Base-by-base conservation (phyloP, 1,140 invertebrate genomes). In the Parapsyche elsis region DNA sequence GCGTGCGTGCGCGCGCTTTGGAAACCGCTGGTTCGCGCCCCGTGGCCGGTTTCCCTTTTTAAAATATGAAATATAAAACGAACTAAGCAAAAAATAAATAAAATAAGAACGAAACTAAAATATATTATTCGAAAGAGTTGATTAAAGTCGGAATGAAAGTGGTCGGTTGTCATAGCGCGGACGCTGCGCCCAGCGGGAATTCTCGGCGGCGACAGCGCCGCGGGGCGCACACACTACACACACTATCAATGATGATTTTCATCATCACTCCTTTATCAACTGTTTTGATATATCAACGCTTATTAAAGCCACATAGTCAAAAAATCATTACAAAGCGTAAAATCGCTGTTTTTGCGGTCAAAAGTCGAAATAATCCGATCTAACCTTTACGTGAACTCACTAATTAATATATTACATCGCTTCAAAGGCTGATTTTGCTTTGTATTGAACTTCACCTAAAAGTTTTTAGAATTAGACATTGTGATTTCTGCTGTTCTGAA, bases 141-240 rank as follows among this genome's bases (percentile, higher is more conserved):
- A 82, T 82, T 82, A 82, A 80, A 80, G 81, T 79, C 78, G 80
- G 79, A 79, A 82, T 80, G 79, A 82, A 80, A 80, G 81, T 79
- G 81, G 80, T 75, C 80, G 71, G 16, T 59, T 81, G 80, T 81
- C 71, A 74, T 78, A 78, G 76, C 45, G 80, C 76, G 45, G 71
- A 70, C 53, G 76, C 71, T 46, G 70, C 70, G 49, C 74, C 64
- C 61, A 38, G 53, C 67, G 76, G 80, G 81, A 78, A 74, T 46
- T 23, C 74, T 49, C 14, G 67, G 81, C 74, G 81, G 81, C 78
- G 77, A 79, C 81, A 82, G 81, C 81, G 78, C 78, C 74, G 75
- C 78, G 76, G 74, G 78, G 64, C 12, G 70, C 78, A 71, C 71
- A 30, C n/a, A 45, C 26, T 0, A 45, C 70, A 30, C 21, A 30